Evolutionary conservation across 2,113 vertebrate genomes (phyloP).

Genomic region (Collichthys lucidus): DNA sequence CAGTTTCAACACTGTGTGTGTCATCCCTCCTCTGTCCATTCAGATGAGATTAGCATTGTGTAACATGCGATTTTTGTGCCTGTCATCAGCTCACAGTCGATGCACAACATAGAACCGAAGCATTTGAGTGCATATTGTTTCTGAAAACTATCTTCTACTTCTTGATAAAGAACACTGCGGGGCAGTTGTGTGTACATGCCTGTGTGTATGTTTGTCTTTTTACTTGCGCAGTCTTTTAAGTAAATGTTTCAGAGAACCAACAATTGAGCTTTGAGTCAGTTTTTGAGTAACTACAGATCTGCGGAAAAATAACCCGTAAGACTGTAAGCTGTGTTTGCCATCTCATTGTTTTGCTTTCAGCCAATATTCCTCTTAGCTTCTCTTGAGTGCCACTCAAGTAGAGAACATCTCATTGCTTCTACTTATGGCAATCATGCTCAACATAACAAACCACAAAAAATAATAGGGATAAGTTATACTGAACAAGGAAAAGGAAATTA

Average conservation of each 20-base stretch:
- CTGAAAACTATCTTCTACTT: background rate
- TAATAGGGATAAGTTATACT: background rate
- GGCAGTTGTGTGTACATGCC: background rate
- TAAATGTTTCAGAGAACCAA: background rate
- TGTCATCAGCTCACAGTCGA: background rate
- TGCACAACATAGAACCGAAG: background rate
- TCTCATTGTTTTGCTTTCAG: background rate
- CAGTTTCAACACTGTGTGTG: background rate
- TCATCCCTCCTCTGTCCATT: background rate
- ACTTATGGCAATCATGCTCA: background rate
- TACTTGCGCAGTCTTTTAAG: background rate
- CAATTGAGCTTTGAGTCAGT: background rate
- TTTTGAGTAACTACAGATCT: background rate
- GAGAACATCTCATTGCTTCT: background rate
- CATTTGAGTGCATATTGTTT: background rate
- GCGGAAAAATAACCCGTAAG: background rate
- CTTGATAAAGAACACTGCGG: background rate
- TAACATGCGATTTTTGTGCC: background rate
- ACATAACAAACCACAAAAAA: background rate
- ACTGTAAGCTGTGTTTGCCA: background rate
- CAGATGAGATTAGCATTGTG: constrained; percentile 7
- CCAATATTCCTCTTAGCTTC: background rate
- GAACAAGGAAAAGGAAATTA: background rate
- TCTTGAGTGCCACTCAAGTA: background rate
- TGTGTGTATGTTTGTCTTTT: background rate